A percentile compares a stretch with the other conserved stretches of the same genome.
These are phyloP conservation scores for Pholis gunnellus DNA, from an alignment of 2,113 vertebrate species.

Conservation along the genomic window DNA sequence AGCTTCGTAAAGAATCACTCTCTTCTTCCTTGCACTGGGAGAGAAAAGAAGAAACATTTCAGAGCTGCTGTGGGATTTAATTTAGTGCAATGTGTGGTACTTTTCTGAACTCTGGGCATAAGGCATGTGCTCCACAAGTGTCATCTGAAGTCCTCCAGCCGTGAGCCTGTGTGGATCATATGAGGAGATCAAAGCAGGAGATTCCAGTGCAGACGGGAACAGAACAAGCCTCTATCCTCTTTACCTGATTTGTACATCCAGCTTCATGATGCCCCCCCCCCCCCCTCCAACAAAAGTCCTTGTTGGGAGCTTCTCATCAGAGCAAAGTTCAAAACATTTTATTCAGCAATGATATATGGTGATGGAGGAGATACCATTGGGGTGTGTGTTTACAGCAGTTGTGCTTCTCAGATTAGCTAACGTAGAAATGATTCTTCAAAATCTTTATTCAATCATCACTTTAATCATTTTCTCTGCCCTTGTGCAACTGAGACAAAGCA, in stretches of 20 bases:
- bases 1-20: not conserved
- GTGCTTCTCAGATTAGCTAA: not conserved
- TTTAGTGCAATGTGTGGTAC: conserved; percentile 14
- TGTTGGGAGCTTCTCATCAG: conserved; percentile 18
- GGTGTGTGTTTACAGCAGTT: not conserved
- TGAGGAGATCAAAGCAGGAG: conserved; percentile 79
- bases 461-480: conserved; percentile 5
- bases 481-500: conserved; percentile 55
- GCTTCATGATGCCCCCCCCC: no score
- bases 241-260: conserved; percentile 70
- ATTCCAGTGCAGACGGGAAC: conserved; percentile 54
- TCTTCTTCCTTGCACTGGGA: not conserved
- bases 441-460: not conserved
- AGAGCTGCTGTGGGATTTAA: not conserved
- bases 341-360: not conserved
- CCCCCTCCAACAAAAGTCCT: not conserved
- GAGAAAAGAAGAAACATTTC: not conserved
- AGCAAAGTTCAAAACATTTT: conserved; percentile 17
- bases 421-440: not conserved
- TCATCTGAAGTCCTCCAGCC: conserved; percentile 71
- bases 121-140: conserved; percentile 73
- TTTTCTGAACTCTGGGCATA: conserved; percentile 67
- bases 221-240: conserved; percentile 63
- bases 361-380: not conserved
- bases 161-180: conserved; percentile 76